Conservation (phyloP, 1,140 invertebrate genomes). For the Rhopalosiphum padi region DNA sequence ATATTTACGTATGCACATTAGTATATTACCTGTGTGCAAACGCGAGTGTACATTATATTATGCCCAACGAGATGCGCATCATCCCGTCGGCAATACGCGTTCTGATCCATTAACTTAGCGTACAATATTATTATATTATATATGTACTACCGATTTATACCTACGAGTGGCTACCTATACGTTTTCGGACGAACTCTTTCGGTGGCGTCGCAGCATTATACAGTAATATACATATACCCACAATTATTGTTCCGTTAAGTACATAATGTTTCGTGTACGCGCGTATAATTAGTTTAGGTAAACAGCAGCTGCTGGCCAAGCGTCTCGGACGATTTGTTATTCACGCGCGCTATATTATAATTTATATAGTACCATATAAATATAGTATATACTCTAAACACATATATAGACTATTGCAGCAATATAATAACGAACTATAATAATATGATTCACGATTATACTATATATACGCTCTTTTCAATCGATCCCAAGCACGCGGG, state of each 20-base stretch:
- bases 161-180: neutral
- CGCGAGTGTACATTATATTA: neutral
- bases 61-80: neutral
- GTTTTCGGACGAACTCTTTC: neutral
- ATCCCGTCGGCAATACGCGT: neutral
- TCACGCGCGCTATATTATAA: neutral
- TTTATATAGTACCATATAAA: neutral
- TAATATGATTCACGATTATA: neutral
- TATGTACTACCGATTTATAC: neutral
- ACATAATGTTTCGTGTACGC: constrained; percentile 11
- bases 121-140: neutral
- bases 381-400: neutral
- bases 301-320: neutral
- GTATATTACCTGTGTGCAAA: neutral
- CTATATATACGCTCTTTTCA: neutral
- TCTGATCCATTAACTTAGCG: neutral
- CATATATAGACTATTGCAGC: neutral
- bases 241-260: constrained; percentile 1
- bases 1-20: neutral
- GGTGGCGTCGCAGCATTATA: neutral
- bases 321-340: constrained; percentile 23
- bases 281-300: constrained; percentile 4
- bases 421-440: neutral
- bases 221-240: neutral
- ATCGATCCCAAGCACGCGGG: neutral